Evolutionary conservation across 2,888 invertebrate species (phyloP).

Genomic region (Synergus umbraculus): DNA sequence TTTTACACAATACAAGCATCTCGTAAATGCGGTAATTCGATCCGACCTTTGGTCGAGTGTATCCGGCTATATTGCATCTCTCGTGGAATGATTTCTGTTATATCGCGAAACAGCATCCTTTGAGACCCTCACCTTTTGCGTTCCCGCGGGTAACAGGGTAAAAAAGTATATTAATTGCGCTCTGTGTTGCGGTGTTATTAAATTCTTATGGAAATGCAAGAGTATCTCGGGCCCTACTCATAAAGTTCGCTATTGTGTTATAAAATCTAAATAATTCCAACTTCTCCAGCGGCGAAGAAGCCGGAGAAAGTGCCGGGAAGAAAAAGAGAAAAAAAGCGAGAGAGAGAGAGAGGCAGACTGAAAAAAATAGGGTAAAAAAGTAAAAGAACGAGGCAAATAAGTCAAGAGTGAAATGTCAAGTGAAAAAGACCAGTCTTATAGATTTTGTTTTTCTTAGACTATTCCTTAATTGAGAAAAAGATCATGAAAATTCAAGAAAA

Average conservation of each 20-base stretch:
- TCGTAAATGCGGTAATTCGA: not conserved
- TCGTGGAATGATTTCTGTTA: conserved; percentile 24
- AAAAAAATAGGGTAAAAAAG: conserved; percentile 36
- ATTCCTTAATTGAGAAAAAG: not conserved
- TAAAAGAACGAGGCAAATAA: not conserved
- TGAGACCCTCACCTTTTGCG: conserved; percentile 51
- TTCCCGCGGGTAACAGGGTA: conserved; percentile 66
- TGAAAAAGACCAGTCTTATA: not conserved
- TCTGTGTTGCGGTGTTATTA: conserved; percentile 76
- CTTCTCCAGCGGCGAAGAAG: conserved; percentile 59
- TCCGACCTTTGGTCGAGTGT: not conserved
- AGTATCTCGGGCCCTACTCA: conserved; percentile 61
- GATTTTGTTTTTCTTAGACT: not conserved
- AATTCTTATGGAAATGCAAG: conserved; percentile 76
- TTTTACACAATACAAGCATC: not conserved
- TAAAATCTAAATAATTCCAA: conserved; percentile 76
- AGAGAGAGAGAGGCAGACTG: conserved; percentile 27
- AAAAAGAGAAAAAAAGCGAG: conserved; percentile 49
- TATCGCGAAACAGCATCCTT: conserved; percentile 41
- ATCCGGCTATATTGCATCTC: not conserved
- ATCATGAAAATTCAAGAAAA: not conserved
- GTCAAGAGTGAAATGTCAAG: not conserved
- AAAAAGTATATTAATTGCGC: conserved; percentile 76
- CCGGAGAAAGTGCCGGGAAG: conserved; percentile 46
- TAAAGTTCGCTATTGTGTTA: conserved; percentile 76